A percentile compares a stretch with the other conserved stretches of the same genome.
Evolutionary conservation across 2,113 vertebrate genomes (phyloP).

Genomic region (Chloebia gouldiae): DNA sequence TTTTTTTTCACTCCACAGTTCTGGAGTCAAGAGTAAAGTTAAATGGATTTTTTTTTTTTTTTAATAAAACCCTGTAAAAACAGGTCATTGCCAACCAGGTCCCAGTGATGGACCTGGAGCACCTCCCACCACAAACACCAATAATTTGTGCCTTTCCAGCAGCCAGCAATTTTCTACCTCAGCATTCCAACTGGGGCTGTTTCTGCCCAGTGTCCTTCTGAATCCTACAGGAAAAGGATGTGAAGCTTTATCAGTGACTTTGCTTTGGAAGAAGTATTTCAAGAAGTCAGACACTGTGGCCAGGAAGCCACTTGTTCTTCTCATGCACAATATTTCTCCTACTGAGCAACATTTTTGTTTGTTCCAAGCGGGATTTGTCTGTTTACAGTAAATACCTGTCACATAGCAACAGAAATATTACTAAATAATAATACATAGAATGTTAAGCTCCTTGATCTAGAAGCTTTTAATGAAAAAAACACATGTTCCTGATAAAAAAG

Average conservation of each 20-base stretch:
- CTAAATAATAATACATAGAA: constrained; percentile 41
- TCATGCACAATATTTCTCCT: constrained; percentile 7
- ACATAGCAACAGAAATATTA: constrained; percentile 62
- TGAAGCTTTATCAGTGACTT: neutral
- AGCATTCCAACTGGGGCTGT: neutral
- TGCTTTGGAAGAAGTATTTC: neutral
- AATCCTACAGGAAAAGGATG: neutral
- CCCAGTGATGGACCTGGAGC: neutral
- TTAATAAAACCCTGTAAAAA: neutral
- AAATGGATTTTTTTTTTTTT: neutral
- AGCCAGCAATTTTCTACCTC: neutral
- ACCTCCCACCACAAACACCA: neutral
- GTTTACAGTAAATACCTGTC: constrained; percentile 46
- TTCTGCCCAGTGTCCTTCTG: neutral
- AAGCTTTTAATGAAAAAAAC: constrained; percentile 23
- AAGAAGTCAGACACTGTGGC: neutral
- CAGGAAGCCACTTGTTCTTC: neutral
- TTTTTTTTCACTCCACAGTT: neutral
- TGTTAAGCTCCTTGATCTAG: constrained; percentile 19
- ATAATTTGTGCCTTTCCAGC: neutral
- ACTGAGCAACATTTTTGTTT: neutral
- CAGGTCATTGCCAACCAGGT: neutral
- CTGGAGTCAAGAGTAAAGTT: neutral
- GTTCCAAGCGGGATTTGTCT: constrained; percentile 12
- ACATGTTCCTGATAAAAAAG: constrained; percentile 53